Percentiles rank a stretch among this genome's conserved stretches.
Evolutionary conservation across 2,888 invertebrate species (phyloP).

Genomic region (Drosophila yooni): DNA sequence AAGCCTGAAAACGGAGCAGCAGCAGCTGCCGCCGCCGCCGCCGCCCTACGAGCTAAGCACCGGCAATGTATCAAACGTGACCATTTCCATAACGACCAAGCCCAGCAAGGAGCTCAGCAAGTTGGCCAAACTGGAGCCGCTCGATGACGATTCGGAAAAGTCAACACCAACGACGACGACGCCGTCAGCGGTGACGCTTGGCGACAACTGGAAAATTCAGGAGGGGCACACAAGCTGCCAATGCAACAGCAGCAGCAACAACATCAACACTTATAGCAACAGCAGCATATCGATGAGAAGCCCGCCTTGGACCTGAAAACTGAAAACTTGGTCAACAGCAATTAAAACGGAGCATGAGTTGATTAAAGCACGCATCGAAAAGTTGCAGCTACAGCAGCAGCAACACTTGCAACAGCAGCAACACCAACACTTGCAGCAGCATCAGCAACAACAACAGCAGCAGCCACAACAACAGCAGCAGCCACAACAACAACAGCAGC

Average conservation of each 20-base stretch:
- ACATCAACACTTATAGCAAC: slow-evolving; percentile 30
- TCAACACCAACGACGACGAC: slow-evolving; percentile 28
- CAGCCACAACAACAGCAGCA: slow-evolving; percentile 3
- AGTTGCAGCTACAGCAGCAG: slow-evolving; percentile 36
- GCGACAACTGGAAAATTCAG: slow-evolving; percentile 59
- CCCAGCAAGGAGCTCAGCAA: slow-evolving; percentile 48
- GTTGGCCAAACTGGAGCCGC: slow-evolving; percentile 35
- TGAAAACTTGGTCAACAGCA: slow-evolving; percentile 43
- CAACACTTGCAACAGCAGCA: slow-evolving; percentile 17
- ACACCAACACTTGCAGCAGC: slow-evolving; percentile 7
- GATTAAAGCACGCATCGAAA: slow-evolving; percentile 24
- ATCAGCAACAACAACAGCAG: neutral
- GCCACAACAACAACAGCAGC: slow-evolving; percentile 40
- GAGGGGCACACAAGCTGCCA: slow-evolving; percentile 40
- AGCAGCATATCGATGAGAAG: slow-evolving; percentile 44
- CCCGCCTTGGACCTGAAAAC: slow-evolving; percentile 36
- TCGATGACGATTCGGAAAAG: slow-evolving; percentile 52
- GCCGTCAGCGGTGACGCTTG: slow-evolving; percentile 32
- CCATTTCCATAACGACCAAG: slow-evolving; percentile 75
- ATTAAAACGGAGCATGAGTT: slow-evolving; percentile 43
- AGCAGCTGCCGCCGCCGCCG: slow-evolving; percentile 47
- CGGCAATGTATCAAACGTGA: slow-evolving; percentile 63
- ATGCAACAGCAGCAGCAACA: slow-evolving; percentile 40
- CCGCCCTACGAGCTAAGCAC: slow-evolving; percentile 58
- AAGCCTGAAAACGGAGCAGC: slow-evolving; percentile 34